phyloP scores from a whole-genome alignment of 2,113 vertebrate species.

The Elaphurus davidianus region DNA sequence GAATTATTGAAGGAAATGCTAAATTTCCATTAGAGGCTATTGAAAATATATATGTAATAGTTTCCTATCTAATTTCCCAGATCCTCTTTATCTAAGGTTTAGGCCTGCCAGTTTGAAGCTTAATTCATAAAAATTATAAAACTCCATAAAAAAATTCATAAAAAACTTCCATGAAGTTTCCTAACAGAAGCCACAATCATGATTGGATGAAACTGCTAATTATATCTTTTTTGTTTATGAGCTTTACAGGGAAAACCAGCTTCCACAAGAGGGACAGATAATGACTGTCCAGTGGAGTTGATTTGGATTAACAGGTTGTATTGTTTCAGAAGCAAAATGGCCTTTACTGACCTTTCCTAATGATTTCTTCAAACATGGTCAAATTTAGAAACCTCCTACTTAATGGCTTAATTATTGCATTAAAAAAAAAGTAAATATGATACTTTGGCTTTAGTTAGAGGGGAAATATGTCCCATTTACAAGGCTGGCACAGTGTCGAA shows the following conservation, averaged over 20 bases:
- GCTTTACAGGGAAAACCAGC: neutral
- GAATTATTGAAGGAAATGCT: neutral
- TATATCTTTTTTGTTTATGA: neutral
- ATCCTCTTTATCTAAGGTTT: neutral
- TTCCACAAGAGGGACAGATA: neutral
- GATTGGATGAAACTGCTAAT: neutral
- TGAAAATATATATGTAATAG: neutral
- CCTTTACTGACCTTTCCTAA: constrained; percentile 41
- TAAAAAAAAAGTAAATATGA: constrained; percentile 79
- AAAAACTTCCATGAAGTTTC: neutral
- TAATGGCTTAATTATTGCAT: constrained; percentile 76
- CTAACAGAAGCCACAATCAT: neutral
- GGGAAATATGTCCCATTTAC: constrained; percentile 72
- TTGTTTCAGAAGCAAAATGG: constrained; percentile 29
- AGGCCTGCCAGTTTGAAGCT: neutral
- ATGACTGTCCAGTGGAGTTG: neutral
- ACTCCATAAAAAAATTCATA: neutral
- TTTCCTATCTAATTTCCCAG: neutral
- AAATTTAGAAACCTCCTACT: constrained; percentile 56
- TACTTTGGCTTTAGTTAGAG: constrained; percentile 62
- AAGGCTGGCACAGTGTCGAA: constrained; percentile 66
- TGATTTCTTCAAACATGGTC: constrained; percentile 38
- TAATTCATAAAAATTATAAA: neutral
- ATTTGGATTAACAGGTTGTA: neutral
- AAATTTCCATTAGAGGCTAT: neutral